Percentiles rank a stretch among this genome's conserved stretches.
These are phyloP conservation scores for Sorex maritimensis DNA, from an alignment of 2,797 vertebrate genomes.

Conservation along the genomic window DNA sequence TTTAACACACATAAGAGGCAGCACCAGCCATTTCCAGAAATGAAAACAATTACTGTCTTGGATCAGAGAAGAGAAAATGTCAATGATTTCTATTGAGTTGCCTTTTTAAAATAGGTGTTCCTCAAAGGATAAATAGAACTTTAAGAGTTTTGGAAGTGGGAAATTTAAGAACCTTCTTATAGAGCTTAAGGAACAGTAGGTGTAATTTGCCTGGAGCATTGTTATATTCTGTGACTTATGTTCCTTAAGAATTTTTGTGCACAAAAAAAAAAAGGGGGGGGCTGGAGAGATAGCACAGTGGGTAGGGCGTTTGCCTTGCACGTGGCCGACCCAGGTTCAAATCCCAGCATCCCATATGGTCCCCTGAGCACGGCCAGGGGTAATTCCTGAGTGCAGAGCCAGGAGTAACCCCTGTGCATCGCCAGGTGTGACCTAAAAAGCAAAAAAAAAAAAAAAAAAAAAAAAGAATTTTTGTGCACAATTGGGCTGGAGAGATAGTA, in stretches of 20 bases:
- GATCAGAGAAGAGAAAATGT: conserved; percentile 61
- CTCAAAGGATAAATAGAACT: conserved; percentile 1
- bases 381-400: no score
- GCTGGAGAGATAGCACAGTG: no score
- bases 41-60: conserved; percentile 61
- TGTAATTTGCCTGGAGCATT: not conserved
- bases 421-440: no score
- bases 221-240: conserved; percentile 32
- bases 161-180: conserved; percentile 30
- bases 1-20: not conserved
- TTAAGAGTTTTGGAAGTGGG: conserved; percentile 45
- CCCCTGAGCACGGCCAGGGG: no score
- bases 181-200: conserved; percentile 36
- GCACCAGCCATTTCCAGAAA: conserved; percentile 2
- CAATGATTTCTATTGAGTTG: conserved; percentile 42
- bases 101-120: conserved; percentile 60
- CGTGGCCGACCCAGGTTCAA: no score
- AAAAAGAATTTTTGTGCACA: no score
- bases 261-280: no score
- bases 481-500: no score
- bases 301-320: no score
- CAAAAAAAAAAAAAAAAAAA: no score
- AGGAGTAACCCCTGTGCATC: no score
- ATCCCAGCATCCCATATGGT: no score
- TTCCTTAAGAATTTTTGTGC: not conserved